These are phyloP conservation scores for Falco novaeseelandiae DNA, from an alignment of 2,797 vertebrate genomes.

Conservation along the genomic window DNA sequence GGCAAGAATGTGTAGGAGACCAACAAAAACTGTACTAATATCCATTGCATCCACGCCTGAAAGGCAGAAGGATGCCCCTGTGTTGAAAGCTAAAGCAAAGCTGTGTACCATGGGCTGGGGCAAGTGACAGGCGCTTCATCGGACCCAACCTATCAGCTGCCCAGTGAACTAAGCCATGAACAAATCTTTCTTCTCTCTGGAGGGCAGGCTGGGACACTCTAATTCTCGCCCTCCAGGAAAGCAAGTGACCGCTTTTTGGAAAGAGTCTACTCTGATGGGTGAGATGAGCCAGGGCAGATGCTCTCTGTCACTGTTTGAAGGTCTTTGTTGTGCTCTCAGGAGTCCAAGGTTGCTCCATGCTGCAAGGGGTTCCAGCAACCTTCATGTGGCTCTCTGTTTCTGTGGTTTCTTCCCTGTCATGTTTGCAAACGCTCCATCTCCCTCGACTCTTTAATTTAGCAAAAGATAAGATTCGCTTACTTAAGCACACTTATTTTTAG, in stretches of 20 bases:
- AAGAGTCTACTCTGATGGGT: fast-evolving
- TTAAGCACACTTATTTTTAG: neutral
- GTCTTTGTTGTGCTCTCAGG: neutral
- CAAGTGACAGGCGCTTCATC: fast-evolving
- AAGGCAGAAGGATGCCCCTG: neutral
- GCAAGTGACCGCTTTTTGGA: neutral
- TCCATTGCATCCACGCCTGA: fast-evolving
- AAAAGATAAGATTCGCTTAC: neutral
- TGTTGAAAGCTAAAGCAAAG: neutral
- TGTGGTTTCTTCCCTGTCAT: neutral
- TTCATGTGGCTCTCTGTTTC: neutral
- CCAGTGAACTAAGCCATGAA: neutral
- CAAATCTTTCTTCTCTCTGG: neutral
- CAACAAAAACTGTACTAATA: neutral
- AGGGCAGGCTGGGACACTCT: neutral
- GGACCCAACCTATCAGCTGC: neutral
- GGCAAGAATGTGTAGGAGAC: neutral
- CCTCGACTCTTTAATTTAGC: neutral
- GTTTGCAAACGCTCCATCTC: neutral
- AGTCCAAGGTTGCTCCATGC: neutral
- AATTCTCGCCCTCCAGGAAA: neutral
- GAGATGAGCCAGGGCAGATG: constrained; percentile 39
- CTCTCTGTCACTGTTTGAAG: neutral
- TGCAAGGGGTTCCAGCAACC: neutral
- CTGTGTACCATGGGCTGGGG: neutral